A percentile compares a stretch with the other conserved stretches of the same genome.
Conservation (phyloP, 2,113 vertebrate species). For the Synodontis membranacea region DNA sequence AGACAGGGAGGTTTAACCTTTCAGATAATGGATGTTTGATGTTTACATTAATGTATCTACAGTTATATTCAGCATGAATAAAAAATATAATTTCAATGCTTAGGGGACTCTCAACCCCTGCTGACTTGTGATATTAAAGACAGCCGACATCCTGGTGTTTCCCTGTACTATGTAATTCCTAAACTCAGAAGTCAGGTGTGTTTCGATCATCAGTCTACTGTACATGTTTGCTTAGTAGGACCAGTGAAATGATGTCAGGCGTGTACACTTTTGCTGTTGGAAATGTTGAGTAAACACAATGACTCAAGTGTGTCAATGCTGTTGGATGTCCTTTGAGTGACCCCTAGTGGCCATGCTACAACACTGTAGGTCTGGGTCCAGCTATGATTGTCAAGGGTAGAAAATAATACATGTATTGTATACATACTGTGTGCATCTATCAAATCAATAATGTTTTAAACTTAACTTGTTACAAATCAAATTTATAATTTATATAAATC, state of each 20-base stretch:
- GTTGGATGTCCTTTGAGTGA: conserved; percentile 22
- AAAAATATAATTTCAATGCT: neutral
- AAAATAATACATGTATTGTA: neutral
- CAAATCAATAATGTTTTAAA: neutral
- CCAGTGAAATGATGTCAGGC: neutral
- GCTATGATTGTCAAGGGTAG: neutral
- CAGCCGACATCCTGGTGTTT: neutral
- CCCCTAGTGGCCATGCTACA: conserved; percentile 42
- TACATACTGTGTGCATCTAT: neutral
- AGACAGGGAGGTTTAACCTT: neutral
- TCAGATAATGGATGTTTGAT: neutral
- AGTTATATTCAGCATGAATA: neutral
- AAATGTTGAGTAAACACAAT: neutral
- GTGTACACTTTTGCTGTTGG: no score
- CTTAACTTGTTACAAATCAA: neutral
- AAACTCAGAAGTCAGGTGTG: neutral
- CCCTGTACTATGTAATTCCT: neutral
- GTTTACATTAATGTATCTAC: neutral
- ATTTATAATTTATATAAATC: neutral
- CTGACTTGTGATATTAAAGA: neutral
- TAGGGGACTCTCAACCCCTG: neutral
- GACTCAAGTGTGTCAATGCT: neutral
- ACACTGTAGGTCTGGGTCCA: neutral
- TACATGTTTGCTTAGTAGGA: neutral
- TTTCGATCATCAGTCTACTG: neutral